Evolutionary conservation across 2,113 vertebrate genomes (phyloP).

Genomic region (Brachyhypopomus gauderio): DNA sequence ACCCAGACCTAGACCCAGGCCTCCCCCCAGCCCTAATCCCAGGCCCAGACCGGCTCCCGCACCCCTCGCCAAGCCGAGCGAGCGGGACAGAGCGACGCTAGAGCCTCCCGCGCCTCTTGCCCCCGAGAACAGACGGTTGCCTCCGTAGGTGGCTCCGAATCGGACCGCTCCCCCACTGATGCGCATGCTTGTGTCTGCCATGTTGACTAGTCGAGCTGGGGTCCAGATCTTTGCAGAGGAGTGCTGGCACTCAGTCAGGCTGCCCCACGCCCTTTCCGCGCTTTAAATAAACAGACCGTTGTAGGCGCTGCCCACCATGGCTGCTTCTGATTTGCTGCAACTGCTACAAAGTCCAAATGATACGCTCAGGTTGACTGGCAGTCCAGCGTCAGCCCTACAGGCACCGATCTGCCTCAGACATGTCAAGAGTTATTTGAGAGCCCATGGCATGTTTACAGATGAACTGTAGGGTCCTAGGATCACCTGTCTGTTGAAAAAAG

Average conservation of each 20-base stretch:
- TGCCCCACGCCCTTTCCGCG: neutral
- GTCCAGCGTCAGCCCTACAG: slow-evolving; percentile 55
- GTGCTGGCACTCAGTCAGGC: slow-evolving; percentile 53
- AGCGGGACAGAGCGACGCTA: slow-evolving; percentile 39
- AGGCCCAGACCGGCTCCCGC: slow-evolving; percentile 28
- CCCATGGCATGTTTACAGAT: slow-evolving; percentile 15
- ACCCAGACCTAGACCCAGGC: slow-evolving; percentile 38
- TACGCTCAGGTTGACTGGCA: slow-evolving; percentile 19
- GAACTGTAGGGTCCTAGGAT: neutral
- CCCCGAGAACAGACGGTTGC: slow-evolving; percentile 59
- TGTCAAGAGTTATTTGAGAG: slow-evolving; percentile 41
- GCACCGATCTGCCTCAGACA: slow-evolving; percentile 44
- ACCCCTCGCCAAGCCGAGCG: slow-evolving; percentile 42
- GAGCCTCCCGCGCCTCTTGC: slow-evolving; percentile 35
- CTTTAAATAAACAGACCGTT: slow-evolving; percentile 54
- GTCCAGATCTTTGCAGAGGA: slow-evolving; percentile 47
- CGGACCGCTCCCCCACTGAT: slow-evolving; percentile 64
- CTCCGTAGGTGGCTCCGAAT: slow-evolving; percentile 65
- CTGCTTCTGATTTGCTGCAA: slow-evolving; percentile 35
- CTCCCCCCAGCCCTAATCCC: slow-evolving; percentile 34
- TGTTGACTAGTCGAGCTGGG: slow-evolving; percentile 54
- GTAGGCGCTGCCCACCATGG: neutral
- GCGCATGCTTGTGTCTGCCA: slow-evolving; percentile 55
- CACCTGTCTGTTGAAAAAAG: neutral
- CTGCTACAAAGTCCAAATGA: slow-evolving; percentile 25